Evolutionary conservation across 2,113 vertebrate species (phyloP).

Genomic region (Perca flavescens): DNA sequence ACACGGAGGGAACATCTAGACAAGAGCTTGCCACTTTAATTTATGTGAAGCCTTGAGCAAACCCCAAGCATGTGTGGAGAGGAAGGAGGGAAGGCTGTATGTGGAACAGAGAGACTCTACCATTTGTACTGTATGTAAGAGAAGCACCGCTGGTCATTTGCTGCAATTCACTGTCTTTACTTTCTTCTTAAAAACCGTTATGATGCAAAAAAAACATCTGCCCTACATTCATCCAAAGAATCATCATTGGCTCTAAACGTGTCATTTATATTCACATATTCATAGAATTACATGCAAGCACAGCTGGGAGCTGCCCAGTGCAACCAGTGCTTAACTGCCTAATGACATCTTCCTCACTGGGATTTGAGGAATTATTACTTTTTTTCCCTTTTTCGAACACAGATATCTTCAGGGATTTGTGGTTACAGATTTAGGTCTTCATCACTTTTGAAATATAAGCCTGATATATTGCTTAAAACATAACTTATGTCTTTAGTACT

Average conservation of each 20-base stretch:
- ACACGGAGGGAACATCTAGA: constrained; percentile 44
- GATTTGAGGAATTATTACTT: background rate
- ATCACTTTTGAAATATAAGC: too few species aligned
- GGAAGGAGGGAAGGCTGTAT: background rate
- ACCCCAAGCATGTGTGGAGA: constrained; percentile 7
- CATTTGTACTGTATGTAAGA: background rate
- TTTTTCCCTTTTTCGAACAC: background rate
- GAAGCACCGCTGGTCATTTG: constrained; percentile 34
- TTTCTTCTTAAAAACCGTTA: background rate
- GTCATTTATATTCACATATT: constrained; percentile 4
- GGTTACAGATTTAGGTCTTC: too few species aligned
- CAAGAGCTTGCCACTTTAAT: constrained; percentile 61
- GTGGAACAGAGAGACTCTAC: constrained; percentile 31
- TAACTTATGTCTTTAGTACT: too few species aligned
- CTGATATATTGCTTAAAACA: too few species aligned
- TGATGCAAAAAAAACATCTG: background rate
- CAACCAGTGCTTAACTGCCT: background rate
- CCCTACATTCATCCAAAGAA: background rate
- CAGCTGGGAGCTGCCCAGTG: background rate
- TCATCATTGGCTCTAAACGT: background rate
- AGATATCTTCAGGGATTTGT: too few species aligned
- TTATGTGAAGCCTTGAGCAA: constrained; percentile 67
- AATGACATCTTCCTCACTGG: background rate
- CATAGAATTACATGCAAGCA: background rate
- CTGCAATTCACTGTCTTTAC: background rate